Base-by-base conservation (phyloP, 2,888 invertebrate species). In the Xanthorhoe designata region DNA sequence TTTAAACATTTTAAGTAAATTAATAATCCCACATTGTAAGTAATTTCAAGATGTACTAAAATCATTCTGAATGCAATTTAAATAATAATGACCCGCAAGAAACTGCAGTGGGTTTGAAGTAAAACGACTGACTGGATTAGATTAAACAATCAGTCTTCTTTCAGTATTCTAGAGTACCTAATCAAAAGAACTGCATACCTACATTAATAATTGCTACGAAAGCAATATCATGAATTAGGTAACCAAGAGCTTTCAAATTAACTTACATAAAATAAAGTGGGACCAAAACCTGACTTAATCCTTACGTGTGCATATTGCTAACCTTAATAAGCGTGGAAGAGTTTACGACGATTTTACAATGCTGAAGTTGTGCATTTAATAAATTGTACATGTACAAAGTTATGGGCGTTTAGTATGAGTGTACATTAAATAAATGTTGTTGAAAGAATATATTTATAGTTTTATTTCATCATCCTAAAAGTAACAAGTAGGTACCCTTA, bases 361-460 rank as follows among this genome's bases (percentile, higher is more conserved):
- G 92, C 92, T 92, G 92, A 91, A 90, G 91, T 92, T 92, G 92
- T 93, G 93, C 93, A 92, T 93, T 92, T 93, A 92, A 89, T 91
- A 90, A 24, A 90, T 91, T 91, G 91, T 91, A 91, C 90, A 89
- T 90, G 87, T 90, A 88, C 90, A 90, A 90, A 86, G 79, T 82
- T 86, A 81, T 80, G 77, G 80, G 88, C 85, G 86, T 84, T 86
- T 55, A 63, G 59, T 59, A 85, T 82, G 76, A 89, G 89, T 93
- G 91, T 92, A 91, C 89, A 91, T 90, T 17, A 88, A 89, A 90
- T 92, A 92, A 92, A 92, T 91, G 91, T 91, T 92, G 89, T 90
- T 91, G 83, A 85, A 77, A 85, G 68, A 78, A 75, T 72, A 63
- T 68, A 54, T 64, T 62, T 68, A 73, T 73, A 72, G 77, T 80